Percentiles rank a stretch among this genome's conserved stretches.
Conservation (phyloP, 2,113 vertebrate species). For the Anguilla japonica region DNA sequence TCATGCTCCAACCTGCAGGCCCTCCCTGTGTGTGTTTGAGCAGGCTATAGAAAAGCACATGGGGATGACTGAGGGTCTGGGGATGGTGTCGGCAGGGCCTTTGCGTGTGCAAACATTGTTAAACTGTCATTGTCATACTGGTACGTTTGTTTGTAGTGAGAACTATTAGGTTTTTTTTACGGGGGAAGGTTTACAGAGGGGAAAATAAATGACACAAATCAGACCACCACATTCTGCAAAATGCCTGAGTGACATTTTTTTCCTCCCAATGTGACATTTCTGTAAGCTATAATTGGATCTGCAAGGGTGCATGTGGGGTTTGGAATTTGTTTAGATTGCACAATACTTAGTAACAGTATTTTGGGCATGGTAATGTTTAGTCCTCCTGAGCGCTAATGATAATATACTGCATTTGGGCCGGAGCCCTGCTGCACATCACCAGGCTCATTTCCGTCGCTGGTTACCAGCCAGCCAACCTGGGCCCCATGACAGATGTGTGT, state of each 20-base stretch:
- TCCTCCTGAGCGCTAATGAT: constrained; percentile 9
- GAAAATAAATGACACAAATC: neutral
- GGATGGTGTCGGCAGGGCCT: constrained; percentile 11
- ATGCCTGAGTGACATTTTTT: constrained; percentile 1
- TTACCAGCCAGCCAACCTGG: neutral
- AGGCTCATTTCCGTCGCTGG: neutral
- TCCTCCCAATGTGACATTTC: neutral
- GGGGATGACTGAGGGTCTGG: constrained; percentile 28
- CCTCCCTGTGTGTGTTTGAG: constrained; percentile 42
- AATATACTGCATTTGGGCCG: neutral
- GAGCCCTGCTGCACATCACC: neutral
- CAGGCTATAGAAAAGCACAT: constrained; percentile 29
- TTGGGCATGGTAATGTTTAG: constrained; percentile 9
- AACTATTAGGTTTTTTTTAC: neutral
- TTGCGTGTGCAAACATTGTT: constrained; percentile 14
- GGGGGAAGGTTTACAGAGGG: neutral
- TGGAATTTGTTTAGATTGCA: constrained; percentile 34
- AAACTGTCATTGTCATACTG: neutral
- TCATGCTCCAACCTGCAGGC: constrained; percentile 56
- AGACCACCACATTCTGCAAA: neutral
- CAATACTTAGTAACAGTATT: constrained; percentile 13
- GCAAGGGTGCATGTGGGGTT: constrained; percentile 15
- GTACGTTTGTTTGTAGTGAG: neutral
- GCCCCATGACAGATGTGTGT: constrained; percentile 8
- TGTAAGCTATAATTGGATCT: constrained; percentile 8